phyloP scores from a whole-genome alignment of 2,888 invertebrate genomes.

The Auanema freiburgensis region DNA sequence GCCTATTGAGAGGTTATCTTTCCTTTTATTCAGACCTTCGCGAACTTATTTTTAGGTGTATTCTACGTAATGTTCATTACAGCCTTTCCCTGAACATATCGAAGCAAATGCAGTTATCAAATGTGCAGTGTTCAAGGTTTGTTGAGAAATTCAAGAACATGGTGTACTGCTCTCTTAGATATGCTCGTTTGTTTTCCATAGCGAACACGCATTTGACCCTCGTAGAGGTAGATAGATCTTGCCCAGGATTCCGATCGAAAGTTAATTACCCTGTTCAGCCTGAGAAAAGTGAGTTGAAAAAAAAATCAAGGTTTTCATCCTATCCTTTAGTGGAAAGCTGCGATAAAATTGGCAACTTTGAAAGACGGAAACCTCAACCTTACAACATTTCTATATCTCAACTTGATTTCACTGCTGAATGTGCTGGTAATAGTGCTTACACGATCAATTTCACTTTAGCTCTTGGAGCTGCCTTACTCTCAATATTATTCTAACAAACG shows the following conservation, averaged over 20 bases:
- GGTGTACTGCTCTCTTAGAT: slow-evolving; percentile 37
- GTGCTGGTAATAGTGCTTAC: too few species aligned
- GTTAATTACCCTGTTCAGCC: slow-evolving; percentile 26
- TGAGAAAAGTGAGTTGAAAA: slow-evolving; percentile 26
- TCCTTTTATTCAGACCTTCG: background rate
- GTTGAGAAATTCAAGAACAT: background rate
- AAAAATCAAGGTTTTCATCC: background rate
- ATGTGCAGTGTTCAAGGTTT: slow-evolving; percentile 35
- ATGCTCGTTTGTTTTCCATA: slow-evolving; percentile 36
- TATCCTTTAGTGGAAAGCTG: slow-evolving; percentile 33
- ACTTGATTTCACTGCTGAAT: too few species aligned
- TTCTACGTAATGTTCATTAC: slow-evolving; percentile 29
- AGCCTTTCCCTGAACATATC: slow-evolving; percentile 32
- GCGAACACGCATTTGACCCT: slow-evolving; percentile 38
- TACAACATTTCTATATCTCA: too few species aligned
- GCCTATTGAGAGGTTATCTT: slow-evolving; percentile 34
- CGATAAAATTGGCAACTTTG: slow-evolving; percentile 12
- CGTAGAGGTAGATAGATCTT: slow-evolving; percentile 35
- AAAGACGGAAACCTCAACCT: too few species aligned
- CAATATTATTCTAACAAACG: too few species aligned
- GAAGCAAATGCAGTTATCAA: slow-evolving; percentile 37
- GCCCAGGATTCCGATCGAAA: slow-evolving; percentile 28
- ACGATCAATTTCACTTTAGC: too few species aligned
- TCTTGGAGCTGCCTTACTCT: too few species aligned
- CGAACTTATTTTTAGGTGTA: slow-evolving; percentile 25